phyloP scores from a whole-genome alignment of 2,113 vertebrate species.

The Tachuris rubrigastra region DNA sequence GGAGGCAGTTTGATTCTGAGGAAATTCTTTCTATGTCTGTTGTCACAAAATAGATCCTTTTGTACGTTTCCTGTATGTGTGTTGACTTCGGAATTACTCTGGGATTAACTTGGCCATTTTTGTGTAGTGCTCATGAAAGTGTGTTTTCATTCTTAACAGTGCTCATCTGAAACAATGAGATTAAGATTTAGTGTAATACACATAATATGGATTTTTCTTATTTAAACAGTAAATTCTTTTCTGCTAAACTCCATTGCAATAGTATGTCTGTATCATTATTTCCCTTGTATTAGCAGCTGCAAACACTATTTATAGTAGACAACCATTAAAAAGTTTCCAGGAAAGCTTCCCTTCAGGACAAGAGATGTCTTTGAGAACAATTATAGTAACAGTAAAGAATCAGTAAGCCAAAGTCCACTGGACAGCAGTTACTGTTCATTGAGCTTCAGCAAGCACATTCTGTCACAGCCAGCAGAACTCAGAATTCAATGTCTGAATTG shows the following conservation, averaged over 20 bases:
- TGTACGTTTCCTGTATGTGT: neutral
- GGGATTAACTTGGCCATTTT: neutral
- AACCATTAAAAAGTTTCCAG: constrained; percentile 48
- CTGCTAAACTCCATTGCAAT: neutral
- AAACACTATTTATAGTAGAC: constrained; percentile 55
- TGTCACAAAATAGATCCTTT: neutral
- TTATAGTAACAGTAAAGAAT: constrained; percentile 6
- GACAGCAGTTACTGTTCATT: neutral
- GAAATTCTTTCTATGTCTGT: neutral
- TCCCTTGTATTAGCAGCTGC: constrained; percentile 49
- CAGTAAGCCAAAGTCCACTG: neutral
- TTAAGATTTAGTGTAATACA: constrained; percentile 38
- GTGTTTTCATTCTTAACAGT: neutral
- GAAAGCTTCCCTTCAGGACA: constrained; percentile 52
- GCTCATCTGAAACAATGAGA: constrained; percentile 37
- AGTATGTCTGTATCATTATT: neutral
- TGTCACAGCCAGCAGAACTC: neutral
- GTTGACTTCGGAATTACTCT: neutral
- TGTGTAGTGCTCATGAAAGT: neutral
- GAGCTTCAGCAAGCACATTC: neutral
- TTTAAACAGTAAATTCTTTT: constrained; percentile 12
- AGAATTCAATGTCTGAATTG: neutral
- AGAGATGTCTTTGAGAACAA: constrained; percentile 44
- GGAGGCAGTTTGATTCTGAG: neutral
- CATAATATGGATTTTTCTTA: constrained; percentile 25